Base-by-base conservation (phyloP, 1,140 invertebrate species). In the Eriocheir sinensis region DNA sequence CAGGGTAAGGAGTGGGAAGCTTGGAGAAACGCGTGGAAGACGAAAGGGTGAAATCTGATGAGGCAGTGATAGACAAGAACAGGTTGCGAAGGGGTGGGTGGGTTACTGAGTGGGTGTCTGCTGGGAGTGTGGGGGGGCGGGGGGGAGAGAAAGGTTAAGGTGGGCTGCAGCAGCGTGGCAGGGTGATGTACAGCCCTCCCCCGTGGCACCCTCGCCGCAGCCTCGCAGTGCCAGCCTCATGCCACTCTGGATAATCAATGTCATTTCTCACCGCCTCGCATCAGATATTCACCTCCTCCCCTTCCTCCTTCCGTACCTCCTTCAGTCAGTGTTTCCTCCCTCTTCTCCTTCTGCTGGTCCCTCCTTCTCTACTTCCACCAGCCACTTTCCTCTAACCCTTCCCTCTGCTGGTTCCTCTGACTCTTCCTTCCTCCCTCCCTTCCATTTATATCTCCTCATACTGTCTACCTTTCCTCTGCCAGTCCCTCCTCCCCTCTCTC, bases 231-330 rank as follows among this genome's bases (percentile, higher is more conserved):
- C 60, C 60, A n/a, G 60, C 60, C 60, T 72, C 60, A 72, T n/a
- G 60, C 60, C 60, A 72, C 60, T n/a, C 60, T 72, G 60, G 60
- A 72, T 72, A 72, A 72, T 72, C 27, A 72, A n/a, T 72, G 60
- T 72, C 60, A 72, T 72, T 72, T n/a, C 27, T 72, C 60, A 72
- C 9, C 60, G 60, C 60, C 60, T 72, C 60, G 4, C 60, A 72
- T 72, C 60, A 72, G 60, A 72, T 72, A 72, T n/a, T 72, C 21
- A 21, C 60, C n/a, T n/a, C 60, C n/a, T 72, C 60, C 44, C 4
- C 44, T 15, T 48, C 44, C 44, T 48, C 15, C 44, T 48, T 72
- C 60, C n/a, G n/a, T 72, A 21, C 60, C 60, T 72, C 17, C 60
- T 21, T 72, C 60, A 72, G 27, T 30, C 21, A 2, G 32, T 48